A percentile compares a stretch with the other conserved stretches of the same genome.
phyloP scores from a whole-genome alignment of 1,140 invertebrate genomes.

The Drosophila varians region DNA sequence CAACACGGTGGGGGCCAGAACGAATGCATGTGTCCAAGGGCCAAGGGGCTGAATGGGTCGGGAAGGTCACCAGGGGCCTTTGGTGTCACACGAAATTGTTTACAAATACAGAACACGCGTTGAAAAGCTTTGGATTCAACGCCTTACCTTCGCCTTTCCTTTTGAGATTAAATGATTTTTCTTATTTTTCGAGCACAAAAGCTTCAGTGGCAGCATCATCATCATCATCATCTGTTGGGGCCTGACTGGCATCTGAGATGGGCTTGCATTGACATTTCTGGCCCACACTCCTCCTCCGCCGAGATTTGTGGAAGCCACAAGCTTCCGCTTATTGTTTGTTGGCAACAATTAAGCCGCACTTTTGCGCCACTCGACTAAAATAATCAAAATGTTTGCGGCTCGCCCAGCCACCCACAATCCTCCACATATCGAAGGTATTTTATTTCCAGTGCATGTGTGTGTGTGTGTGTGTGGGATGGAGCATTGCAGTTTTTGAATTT shows the following conservation, averaged over 20 bases:
- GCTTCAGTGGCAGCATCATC: slow-evolving; percentile 19
- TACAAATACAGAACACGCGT: slow-evolving; percentile 76
- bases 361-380: slow-evolving; percentile 59
- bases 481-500: slow-evolving; percentile 47
- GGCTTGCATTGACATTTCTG: slow-evolving; percentile 48
- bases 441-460: not conserved
- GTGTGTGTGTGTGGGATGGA: slow-evolving; percentile 35
- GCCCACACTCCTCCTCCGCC: slow-evolving; percentile 6
- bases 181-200: slow-evolving; percentile 21
- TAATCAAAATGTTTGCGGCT: slow-evolving; percentile 68
- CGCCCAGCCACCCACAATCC: slow-evolving; percentile 44
- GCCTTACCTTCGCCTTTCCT: slow-evolving; percentile 56
- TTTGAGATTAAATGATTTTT: slow-evolving; percentile 57
- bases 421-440: not conserved
- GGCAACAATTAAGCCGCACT: slow-evolving; percentile 70
- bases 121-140: slow-evolving; percentile 48
- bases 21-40: slow-evolving; percentile 37
- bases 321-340: slow-evolving; percentile 74
- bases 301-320: slow-evolving; percentile 54
- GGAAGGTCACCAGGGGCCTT: slow-evolving; percentile 49
- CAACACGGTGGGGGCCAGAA: slow-evolving; percentile 16
- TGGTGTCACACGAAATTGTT: slow-evolving; percentile 67
- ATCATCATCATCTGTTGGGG: slow-evolving; percentile 15
- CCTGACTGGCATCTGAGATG: slow-evolving; percentile 64
- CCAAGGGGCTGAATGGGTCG: slow-evolving; percentile 1